Base-by-base conservation (phyloP, 2,797 vertebrate species). In the Anniella stebbinsi region DNA sequence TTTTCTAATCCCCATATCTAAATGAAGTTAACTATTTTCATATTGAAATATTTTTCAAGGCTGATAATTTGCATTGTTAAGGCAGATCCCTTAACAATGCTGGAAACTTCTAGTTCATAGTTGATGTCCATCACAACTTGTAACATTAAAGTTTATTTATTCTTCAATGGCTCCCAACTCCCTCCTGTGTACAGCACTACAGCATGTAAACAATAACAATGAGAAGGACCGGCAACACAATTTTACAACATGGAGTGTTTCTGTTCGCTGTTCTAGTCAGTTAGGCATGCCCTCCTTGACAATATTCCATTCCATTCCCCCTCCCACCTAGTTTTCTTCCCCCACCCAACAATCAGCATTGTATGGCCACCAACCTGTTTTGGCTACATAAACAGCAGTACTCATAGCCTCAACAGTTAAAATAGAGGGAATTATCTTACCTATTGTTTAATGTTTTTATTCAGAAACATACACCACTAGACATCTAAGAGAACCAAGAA, bases 371-470 rank as follows among this genome's bases (percentile, higher is more conserved):
- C 9, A 21, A 83, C 12, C 28, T 33, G 13, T 83, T 36, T 83
- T 45, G 48, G 81, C 30, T 67, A 83, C 41, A 28, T 45, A 67
- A 67, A 2, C 38, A 83, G 28, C 30, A 28, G 2, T 36, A 67
- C 63, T 60, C 41, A 69, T 17, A 33, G 25, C 21, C 15, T 69
- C 15, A 84, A 84, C 41, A 70, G 18, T 8, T 23, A 17, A 51
- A 84, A 45, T n/a, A 30, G 36, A 76, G 67, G 69, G 30, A 48
- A 11, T 80, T 8, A 51, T 51, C 36, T 51, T 48, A 75, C 57
- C 81, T 70, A 80, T 89, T 67, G n/a, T 75, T 57, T 78, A 88
- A 57, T 70, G 7, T 78, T 85, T 41, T 57, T 70, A 57, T 80
- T 87, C 15, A 80, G 15, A 80, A 48, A 69, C 30, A 8, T 25